Conservation (phyloP, 1,140 invertebrate genomes). For the Brachionus sp. region DNA sequence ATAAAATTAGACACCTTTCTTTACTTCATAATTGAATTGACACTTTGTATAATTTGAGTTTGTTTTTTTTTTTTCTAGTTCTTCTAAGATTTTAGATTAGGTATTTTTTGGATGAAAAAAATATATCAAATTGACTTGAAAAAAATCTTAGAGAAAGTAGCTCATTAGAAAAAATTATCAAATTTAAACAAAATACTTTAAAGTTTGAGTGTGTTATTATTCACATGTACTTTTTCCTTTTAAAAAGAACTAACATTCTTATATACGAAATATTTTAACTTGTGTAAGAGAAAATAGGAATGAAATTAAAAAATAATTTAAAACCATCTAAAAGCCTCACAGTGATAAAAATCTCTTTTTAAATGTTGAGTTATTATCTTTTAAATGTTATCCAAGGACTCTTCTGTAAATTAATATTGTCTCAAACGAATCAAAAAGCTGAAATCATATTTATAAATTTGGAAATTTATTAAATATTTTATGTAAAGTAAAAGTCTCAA, state of each 20-base stretch:
- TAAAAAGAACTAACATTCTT: too few relatives aligned
- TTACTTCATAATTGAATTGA: slow-evolving; percentile 8
- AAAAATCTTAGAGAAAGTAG: neutral
- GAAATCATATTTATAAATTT: too few relatives aligned
- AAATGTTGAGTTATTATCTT: neutral
- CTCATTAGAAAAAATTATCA: neutral
- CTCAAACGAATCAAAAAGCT: too few relatives aligned
- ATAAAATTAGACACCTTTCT: neutral
- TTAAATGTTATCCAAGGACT: neutral
- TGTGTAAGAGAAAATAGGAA: neutral
- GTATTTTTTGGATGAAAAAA: neutral
- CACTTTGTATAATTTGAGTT: neutral
- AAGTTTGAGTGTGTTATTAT: neutral
- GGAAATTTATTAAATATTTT: too few relatives aligned
- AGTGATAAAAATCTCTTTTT: neutral
- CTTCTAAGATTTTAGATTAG: neutral
- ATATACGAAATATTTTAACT: too few relatives aligned
- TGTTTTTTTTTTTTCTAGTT: neutral
- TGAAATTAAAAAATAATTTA: neutral
- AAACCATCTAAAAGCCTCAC: neutral
- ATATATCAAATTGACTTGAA: neutral
- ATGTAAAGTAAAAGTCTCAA: too few relatives aligned
- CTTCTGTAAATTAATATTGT: too few relatives aligned
- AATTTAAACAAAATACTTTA: neutral
- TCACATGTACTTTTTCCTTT: too few relatives aligned